These are phyloP conservation scores for Leucoraja ocellata DNA, from an alignment of 2,797 vertebrate genomes.

Conservation along the genomic window DNA sequence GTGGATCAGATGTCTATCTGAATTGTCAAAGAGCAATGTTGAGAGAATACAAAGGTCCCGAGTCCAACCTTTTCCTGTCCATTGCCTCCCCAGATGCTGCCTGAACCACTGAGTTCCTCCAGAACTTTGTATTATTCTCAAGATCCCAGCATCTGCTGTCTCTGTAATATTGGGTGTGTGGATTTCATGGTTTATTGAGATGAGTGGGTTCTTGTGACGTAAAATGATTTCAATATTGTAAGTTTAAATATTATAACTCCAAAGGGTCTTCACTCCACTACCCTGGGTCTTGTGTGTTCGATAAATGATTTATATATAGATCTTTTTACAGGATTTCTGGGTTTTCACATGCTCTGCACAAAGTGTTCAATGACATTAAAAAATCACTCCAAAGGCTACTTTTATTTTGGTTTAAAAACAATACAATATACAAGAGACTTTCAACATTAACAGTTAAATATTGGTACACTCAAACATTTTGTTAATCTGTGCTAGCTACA, in stretches of 20 bases:
- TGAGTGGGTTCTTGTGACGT: background rate
- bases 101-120: too few species aligned
- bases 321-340: background rate
- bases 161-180: background rate
- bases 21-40: background rate
- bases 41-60: too few species aligned
- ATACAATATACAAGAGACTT: conserved; percentile 76
- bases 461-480: conserved; percentile 14
- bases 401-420: conserved; percentile 72
- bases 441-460: conserved; percentile 41
- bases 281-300: too few species aligned
- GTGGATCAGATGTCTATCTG: background rate
- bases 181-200: background rate
- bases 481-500: background rate
- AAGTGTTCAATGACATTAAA: background rate
- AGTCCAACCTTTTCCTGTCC: too few species aligned
- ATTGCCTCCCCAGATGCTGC: too few species aligned
- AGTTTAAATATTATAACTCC: background rate
- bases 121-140: too few species aligned
- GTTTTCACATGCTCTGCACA: background rate
- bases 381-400: conserved; percentile 20
- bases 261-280: too few species aligned
- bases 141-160: too few species aligned
- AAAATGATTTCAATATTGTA: background rate
- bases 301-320: background rate